These are phyloP conservation scores for Aspidiotus destructor DNA, from an alignment of 2,888 invertebrate genomes.

Conservation along the genomic window DNA sequence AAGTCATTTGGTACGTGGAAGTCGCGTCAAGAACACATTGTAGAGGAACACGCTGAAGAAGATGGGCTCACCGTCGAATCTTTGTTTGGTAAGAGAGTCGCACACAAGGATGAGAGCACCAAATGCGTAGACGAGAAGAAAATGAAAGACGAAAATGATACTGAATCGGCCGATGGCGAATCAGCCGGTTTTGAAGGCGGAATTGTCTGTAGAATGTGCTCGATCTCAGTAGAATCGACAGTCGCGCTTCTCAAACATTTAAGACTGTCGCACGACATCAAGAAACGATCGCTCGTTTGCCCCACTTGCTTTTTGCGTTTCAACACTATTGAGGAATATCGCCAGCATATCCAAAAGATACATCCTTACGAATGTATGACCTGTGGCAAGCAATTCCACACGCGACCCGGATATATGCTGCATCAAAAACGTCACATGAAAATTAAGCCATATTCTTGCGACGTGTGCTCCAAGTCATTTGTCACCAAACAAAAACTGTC, in stretches of 20 bases:
- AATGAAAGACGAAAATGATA: background rate
- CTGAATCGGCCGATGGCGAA: background rate
- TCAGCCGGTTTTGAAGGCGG: too few species aligned
- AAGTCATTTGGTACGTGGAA: constrained; percentile 29
- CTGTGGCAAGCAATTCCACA: constrained; percentile 68
- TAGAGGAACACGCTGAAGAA: constrained; percentile 31
- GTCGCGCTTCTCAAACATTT: constrained; percentile 21
- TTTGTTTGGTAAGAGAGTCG: constrained; percentile 14
- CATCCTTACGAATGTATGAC: constrained; percentile 75
- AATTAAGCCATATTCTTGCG: constrained; percentile 64
- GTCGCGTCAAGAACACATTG: constrained; percentile 30
- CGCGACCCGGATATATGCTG: constrained; percentile 54
- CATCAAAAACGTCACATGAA: constrained; percentile 72
- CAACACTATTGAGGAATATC: constrained; percentile 56
- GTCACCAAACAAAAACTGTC: constrained; percentile 68
- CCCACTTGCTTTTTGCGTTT: constrained; percentile 58
- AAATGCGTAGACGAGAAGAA: background rate
- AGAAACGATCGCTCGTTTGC: constrained; percentile 44
- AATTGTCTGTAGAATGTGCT: constrained; percentile 20
- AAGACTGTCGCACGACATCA: constrained; percentile 37
- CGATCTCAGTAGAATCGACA: constrained; percentile 1
- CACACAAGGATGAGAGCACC: background rate
- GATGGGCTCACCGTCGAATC: constrained; percentile 33
- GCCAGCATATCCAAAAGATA: constrained; percentile 57
- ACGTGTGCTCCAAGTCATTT: constrained; percentile 71